Evolutionary conservation across 1,140 invertebrate genomes (phyloP), one percentile per base, ranked within the genome.

Genomic region (Drosophila sechellia): DNA sequence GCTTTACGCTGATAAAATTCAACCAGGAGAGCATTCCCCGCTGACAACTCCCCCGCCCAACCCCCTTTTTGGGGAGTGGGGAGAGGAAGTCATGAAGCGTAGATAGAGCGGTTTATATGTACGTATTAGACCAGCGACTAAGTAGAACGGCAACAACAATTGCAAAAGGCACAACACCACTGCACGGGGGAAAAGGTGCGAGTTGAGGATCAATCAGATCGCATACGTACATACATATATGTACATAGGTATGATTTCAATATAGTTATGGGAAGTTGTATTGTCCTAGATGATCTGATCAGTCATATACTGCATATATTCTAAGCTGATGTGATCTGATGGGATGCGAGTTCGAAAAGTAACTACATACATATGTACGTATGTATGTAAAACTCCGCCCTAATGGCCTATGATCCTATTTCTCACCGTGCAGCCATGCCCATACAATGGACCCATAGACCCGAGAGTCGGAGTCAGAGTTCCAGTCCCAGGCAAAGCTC

Each of bases 101-200:
- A 80, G 63, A 64, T 81, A 78, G 74, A 81, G 56, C 68, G 57
- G 60, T 65, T 57, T 54, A 45, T 56, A 71, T 31, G 49, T 61
- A 31, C 6, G 8, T 8, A 81, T 70, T 77, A 81, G 74, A 85
- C 42, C 68, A 78, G 78, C 74, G 63, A 89, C 84, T 89, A 77
- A 79, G 70, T 86, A 89, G 83, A 89, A 83, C 58, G 20, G 20
- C 55, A 85, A 68, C 37, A 63, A 85, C 83, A 85, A 86, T 86
- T 69, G 78, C 37, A 15, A 35, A 17, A 37, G 61, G 57, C 42
- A 22, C 25, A 60, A 22, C 25, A 48, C 12, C 31, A 63, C 61
- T 53, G 50, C 49, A 52, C 49, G 17, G 27, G 49, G 35, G 6
- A 52, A 52, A 52, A 8, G 12, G 22, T 48, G 22, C 12, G 3